Conservation (phyloP, 2,888 invertebrate genomes). For the Tetropium fuscum region DNA sequence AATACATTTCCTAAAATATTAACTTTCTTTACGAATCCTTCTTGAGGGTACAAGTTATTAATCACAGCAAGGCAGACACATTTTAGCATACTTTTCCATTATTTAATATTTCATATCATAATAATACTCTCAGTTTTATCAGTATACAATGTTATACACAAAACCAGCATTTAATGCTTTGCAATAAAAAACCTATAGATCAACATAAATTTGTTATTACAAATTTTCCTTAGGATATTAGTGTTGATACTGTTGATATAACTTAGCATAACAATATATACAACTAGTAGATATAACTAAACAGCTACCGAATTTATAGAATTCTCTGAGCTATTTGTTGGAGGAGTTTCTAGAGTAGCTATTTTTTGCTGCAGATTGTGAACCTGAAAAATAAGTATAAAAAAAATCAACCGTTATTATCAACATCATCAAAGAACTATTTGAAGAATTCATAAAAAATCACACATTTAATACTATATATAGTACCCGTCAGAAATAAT, state of each 20-base stretch:
- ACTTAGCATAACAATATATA: no score
- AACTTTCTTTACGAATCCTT: constrained; percentile 32
- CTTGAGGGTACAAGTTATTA: constrained; percentile 41
- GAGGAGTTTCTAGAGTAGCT: constrained; percentile 65
- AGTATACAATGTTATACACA: constrained; percentile 37
- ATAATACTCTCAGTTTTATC: constrained; percentile 37
- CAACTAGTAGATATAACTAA: constrained; percentile 39
- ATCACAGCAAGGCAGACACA: constrained; percentile 55
- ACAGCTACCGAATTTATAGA: constrained; percentile 60
- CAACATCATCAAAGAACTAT: not conserved
- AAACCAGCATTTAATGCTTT: constrained; percentile 40
- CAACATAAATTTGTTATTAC: constrained; percentile 35
- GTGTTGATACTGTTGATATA: no score
- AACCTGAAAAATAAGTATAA: constrained; percentile 58
- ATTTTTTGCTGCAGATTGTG: constrained; percentile 67
- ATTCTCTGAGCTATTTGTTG: constrained; percentile 62
- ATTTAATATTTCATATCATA: constrained; percentile 33
- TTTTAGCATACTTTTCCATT: constrained; percentile 37
- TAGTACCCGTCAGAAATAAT: no score
- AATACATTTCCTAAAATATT: constrained; percentile 39
- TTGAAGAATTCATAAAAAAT: no score
- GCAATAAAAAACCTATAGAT: constrained; percentile 31
- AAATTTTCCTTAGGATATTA: no score
- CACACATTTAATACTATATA: not conserved
- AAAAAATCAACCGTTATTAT: not conserved